Evolutionary conservation across 2,888 invertebrate species (phyloP).

Genomic region (Chaetogeoica ovagalla): DNA sequence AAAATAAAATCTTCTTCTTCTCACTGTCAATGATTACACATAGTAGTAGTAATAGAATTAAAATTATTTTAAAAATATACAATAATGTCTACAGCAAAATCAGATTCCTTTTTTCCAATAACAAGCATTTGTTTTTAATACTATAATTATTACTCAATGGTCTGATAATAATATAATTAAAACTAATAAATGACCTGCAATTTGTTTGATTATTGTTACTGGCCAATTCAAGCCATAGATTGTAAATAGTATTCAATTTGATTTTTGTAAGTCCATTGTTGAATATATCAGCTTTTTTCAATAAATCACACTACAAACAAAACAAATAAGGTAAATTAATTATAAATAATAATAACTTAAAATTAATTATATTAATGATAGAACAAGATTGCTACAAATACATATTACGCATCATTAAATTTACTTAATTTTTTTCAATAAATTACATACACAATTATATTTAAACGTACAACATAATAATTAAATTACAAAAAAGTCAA

Average conservation of each 20-base stretch:
- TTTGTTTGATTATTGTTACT: constrained; percentile 52
- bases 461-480: too few relatives aligned
- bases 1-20: too few relatives aligned
- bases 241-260: constrained; percentile 58
- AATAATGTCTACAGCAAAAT: too few relatives aligned
- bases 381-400: not conserved
- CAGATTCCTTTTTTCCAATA: too few relatives aligned
- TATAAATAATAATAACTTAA: not conserved
- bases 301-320: constrained; percentile 58
- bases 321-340: constrained; percentile 20
- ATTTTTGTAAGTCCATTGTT: constrained; percentile 57
- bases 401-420: not conserved
- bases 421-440: too few relatives aligned
- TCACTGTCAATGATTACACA: too few relatives aligned
- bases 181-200: constrained; percentile 57
- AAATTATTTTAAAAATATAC: too few relatives aligned
- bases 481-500: too few relatives aligned
- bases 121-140: too few relatives aligned
- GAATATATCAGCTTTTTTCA: constrained; percentile 55
- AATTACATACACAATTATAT: not conserved
- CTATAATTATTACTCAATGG: too few relatives aligned
- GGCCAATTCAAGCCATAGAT: constrained; percentile 58
- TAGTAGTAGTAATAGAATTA: too few relatives aligned
- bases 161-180: not conserved
- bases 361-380: too few relatives aligned